Percentiles rank a stretch among this genome's conserved stretches.
Evolutionary conservation across 2,113 vertebrate species (phyloP).

Genomic region (Silurus asotus): DNA sequence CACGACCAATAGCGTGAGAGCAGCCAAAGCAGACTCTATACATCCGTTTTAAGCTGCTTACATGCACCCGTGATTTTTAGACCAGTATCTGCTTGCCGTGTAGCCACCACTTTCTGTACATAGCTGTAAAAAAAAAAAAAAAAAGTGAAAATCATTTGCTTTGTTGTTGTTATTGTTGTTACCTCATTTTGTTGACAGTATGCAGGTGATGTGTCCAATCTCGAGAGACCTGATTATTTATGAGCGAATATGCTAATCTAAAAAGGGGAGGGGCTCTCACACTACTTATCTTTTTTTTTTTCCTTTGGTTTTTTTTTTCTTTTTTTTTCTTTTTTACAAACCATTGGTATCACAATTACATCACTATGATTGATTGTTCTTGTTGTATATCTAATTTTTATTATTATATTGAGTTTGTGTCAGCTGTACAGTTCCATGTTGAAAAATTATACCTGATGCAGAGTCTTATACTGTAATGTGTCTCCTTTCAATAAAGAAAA

Average conservation of each 20-base stretch:
- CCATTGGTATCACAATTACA: conserved; percentile 49
- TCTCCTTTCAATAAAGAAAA: conserved; percentile 97
- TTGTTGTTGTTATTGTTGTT: conserved; percentile 73
- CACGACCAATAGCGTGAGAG: conserved; percentile 9
- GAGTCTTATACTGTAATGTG: conserved; percentile 81
- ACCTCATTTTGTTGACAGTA: conserved; percentile 78
- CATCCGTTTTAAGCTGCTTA: conserved; percentile 27
- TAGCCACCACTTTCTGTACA: conserved; percentile 71
- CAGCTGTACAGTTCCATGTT: conserved; percentile 87
- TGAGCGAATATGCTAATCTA: conserved; percentile 76
- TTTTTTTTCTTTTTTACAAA: conserved; percentile 53
- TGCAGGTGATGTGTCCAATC: conserved; percentile 69
- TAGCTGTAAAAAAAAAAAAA: conserved; percentile 67
- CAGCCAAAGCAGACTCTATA: conserved; percentile 35
- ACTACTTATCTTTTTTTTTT: conserved; percentile 62
- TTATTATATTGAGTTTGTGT: conserved; percentile 77
- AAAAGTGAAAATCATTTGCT: conserved; percentile 39
- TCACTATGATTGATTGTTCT: conserved; percentile 55
- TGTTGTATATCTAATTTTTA: conserved; percentile 60
- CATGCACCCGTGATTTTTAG: conserved; percentile 25
- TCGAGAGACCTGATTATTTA: conserved; percentile 80
- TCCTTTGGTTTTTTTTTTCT: conserved; percentile 54
- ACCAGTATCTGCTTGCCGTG: conserved; percentile 19
- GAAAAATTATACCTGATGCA: conserved; percentile 79
- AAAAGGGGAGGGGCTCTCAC: conserved; percentile 68